Evolutionary conservation across 2,797 vertebrate species (phyloP), one percentile per base, ranked within the genome.

Genomic region (Muraenolepis orangiensis): DNA sequence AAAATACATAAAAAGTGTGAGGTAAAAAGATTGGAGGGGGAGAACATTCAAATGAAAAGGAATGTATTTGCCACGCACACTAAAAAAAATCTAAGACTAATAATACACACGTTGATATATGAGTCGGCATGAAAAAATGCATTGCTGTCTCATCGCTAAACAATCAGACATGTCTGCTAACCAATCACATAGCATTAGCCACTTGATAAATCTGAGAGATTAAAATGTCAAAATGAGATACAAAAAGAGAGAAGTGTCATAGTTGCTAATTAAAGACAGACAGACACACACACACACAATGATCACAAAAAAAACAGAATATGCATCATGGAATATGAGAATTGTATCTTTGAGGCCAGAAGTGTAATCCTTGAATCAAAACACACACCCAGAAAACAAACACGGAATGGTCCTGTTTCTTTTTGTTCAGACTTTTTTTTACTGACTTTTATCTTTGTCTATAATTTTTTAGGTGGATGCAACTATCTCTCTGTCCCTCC

Each of bases 111-210:
- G 81, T 76, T 82, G 51, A 42, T 6, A 73, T 75, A 10, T 90
- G 89, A 90, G 85, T 90, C 87, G 88, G 87, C 87, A 82, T 79
- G 74, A 70, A 69, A n/a, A 31, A 74, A 82, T 81, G 79, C 84
- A 84, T 78, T 82, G 85, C 80, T n/a, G n/a, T 70, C 76, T 76
- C 71, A 12, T n/a, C n/a, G 46, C n/a, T 51, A 85, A 80, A 85
- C 85, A 86, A 87, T 87, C 85, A 81, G 74, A 80, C 80, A 81
- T 81, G 57, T 46, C 79, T 2, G 69, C 80, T 75, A n/a, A 72
- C 86, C 86, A 87, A 90, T 89, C 84, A 46, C 29, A 31, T 34
- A 40, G 30, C 12, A 78, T 75, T 71, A 71, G 12, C 23, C 81
- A 74, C 76, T 66, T 73, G 78, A 75, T 71, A 76, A 78, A 74